Base-by-base conservation (phyloP, 2,888 invertebrate genomes). In the Pammene fasciana region DNA sequence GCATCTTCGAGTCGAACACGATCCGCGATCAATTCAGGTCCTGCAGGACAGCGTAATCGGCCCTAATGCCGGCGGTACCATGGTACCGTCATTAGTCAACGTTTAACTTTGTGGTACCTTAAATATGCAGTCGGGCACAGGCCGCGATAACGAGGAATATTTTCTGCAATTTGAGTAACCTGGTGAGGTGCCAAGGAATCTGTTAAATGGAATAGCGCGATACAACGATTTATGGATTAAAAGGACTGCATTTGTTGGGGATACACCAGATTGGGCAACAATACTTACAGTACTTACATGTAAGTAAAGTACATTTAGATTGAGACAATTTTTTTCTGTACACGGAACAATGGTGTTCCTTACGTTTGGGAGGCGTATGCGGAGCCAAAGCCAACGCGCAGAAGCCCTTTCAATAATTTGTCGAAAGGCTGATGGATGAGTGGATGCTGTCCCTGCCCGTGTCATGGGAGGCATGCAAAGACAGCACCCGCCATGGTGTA, bases 61-160 rank as follows among this genome's bases (percentile, higher is more conserved):
- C 52, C 18, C 52, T 62, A 62, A 62, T 62, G 50, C 62, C 57
- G 41, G 11, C 50, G 38, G 62, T 62, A 48, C 62, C 41, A 38
- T 48, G 61, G 62, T 62, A 52, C 41, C 10, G 62, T 50, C 50
- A 62, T 62, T 62, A 62, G 18, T 52, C 62, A 52, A 62, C 50
- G 62, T 62, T 62, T 62, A 62, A 62, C 50, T 62, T 62, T 52
- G 62, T 52, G 62, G 62, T 52, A 52, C 50, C 41, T 50, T 62
- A 41, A 52, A 52, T 52, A 62, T 62, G 41, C 52, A 18, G 45
- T 16, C n/a, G 46, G 3, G 26, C 5, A n/a, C 62, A 50, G 41
- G 50, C 10, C 52, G 62, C 41, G 41, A 50, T 18, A 48, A n/a
- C n/a, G 41, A 18, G 61, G 9, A 41, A 52, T 52, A 52, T 41